Percentiles rank a stretch among this genome's conserved stretches.
phyloP scores from a whole-genome alignment of 2,888 invertebrate genomes.

The Acleris sparsana region DNA sequence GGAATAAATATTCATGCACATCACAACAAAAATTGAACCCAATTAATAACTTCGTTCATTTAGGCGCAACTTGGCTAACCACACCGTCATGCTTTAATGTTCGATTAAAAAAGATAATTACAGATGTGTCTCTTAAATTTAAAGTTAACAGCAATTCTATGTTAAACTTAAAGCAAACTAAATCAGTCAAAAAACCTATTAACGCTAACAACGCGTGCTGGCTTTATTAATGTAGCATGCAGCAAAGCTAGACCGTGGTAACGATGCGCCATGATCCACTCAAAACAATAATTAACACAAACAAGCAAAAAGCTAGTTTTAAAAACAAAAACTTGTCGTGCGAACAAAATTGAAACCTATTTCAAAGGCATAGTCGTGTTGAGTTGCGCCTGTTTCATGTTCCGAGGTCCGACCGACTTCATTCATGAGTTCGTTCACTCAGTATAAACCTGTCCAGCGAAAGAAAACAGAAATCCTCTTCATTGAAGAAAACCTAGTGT shows the following conservation, averaged over 20 bases:
- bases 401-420: slow-evolving; percentile 44
- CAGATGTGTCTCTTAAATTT: too few species aligned
- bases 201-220: slow-evolving; percentile 14
- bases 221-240: slow-evolving; percentile 8
- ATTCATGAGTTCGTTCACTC: slow-evolving; percentile 50
- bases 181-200: slow-evolving; percentile 16
- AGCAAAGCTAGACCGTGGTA: slow-evolving; percentile 17
- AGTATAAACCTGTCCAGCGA: slow-evolving; percentile 33
- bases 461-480: slow-evolving; percentile 49
- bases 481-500: slow-evolving; percentile 61
- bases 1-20: too few species aligned
- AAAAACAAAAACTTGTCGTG: too few species aligned
- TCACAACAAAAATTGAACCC: too few species aligned
- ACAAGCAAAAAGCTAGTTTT: slow-evolving; percentile 23
- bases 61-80: too few species aligned
- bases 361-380: too few species aligned
- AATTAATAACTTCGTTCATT: too few species aligned
- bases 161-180: neutral
- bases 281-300: slow-evolving; percentile 27
- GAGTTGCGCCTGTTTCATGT: slow-evolving; percentile 37
- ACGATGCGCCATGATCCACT: slow-evolving; percentile 25
- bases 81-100: too few species aligned
- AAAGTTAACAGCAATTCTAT: neutral
- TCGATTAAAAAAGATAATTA: too few species aligned
- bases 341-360: too few species aligned